Evolutionary conservation across 2,888 invertebrate genomes (phyloP).

Genomic region (Pyrgus malvae): DNA sequence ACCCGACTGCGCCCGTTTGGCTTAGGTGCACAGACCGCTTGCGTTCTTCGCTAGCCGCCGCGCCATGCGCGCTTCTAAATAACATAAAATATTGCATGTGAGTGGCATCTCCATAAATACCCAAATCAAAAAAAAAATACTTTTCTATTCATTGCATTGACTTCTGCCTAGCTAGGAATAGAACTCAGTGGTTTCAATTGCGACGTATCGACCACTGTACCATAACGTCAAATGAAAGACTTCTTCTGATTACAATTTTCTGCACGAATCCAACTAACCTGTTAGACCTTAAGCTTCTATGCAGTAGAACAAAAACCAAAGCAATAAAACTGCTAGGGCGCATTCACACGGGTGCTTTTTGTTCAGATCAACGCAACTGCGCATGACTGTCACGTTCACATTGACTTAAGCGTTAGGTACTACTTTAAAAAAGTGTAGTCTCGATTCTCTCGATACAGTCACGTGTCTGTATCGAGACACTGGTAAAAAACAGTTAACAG

Average conservation of each 20-base stretch:
- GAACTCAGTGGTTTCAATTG: too few species aligned
- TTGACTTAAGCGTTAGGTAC: neutral
- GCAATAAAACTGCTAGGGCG: slow-evolving; percentile 1
- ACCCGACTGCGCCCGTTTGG: too few species aligned
- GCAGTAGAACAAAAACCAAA: neutral
- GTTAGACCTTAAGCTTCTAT: neutral
- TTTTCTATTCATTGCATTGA: too few species aligned
- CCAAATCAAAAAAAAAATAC: too few species aligned
- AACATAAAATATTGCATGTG: too few species aligned
- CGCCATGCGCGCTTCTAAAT: too few species aligned
- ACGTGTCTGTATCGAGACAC: slow-evolving; percentile 6
- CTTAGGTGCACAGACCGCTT: too few species aligned
- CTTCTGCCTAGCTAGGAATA: too few species aligned
- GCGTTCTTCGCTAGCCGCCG: too few species aligned
- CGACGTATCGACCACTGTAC: too few species aligned
- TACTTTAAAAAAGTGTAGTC: slow-evolving; percentile 13
- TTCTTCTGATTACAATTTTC: neutral
- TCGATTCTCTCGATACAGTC: slow-evolving; percentile 6
- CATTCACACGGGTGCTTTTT: slow-evolving; percentile 12
- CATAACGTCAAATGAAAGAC: neutral
- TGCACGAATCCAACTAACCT: neutral
- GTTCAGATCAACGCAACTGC: neutral
- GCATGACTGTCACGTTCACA: slow-evolving; percentile 10
- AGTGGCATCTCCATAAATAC: too few species aligned
- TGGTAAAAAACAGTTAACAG: neutral